Percentiles rank a stretch among this genome's conserved stretches.
Evolutionary conservation across 37 sponge, comb jelly and placozoan species (phyloP).

Genomic region (Haliclona indistincta): DNA sequence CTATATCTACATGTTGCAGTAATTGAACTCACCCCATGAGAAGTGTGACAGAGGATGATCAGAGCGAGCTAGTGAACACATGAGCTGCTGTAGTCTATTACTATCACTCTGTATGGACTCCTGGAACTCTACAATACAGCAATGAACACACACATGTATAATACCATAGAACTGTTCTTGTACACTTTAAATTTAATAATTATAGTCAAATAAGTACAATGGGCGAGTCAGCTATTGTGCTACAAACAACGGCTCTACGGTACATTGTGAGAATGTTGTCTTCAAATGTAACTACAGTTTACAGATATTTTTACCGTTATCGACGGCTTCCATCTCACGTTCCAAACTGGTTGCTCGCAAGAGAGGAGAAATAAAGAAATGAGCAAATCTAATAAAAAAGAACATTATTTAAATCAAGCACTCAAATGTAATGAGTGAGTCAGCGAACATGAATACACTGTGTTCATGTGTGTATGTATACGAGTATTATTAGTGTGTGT

Average conservation of each 20-base stretch:
- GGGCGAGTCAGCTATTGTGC: no score
- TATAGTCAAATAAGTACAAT: no score
- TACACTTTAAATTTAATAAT: no score
- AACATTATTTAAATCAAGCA: no score
- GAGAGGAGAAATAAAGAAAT: constrained; percentile 69
- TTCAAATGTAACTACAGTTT: no score
- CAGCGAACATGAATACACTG: not conserved
- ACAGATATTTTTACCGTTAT: not conserved
- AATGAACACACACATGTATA: not conserved
- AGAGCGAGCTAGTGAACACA: constrained; percentile 20
- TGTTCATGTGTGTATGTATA: not conserved
- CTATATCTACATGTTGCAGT: no score
- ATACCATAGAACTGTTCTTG: no score
- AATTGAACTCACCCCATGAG: constrained; percentile 53
- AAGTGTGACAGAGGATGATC: constrained; percentile 64
- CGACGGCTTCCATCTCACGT: constrained; percentile 8
- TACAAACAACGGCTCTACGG: no score
- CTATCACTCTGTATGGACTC: constrained; percentile 38
- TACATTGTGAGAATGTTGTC: no score
- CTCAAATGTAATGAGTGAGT: no score
- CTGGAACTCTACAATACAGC: constrained; percentile 59
- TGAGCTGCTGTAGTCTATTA: constrained; percentile 45
- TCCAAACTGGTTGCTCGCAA: constrained; percentile 40
- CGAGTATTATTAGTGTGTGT: not conserved
- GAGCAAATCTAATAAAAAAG: constrained; percentile 56